Evolutionary conservation across 2,113 vertebrate genomes (phyloP).

Genomic region (Neofelis nebulosa): DNA sequence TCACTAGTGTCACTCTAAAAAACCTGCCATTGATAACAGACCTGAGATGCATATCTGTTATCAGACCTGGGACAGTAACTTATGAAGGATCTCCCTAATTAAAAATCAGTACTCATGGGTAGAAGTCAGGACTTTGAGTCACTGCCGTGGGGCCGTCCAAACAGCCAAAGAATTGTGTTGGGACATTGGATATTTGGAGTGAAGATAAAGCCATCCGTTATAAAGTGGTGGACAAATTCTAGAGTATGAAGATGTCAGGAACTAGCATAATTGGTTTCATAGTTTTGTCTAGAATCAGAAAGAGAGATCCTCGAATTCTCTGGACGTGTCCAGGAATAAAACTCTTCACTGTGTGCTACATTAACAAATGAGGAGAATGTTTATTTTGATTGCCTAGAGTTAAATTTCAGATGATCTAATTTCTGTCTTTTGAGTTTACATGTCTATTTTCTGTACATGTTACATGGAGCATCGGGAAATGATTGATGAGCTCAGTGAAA

Average conservation of each 20-base stretch:
- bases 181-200: background rate
- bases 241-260: background rate
- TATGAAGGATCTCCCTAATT: background rate
- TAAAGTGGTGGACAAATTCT: background rate
- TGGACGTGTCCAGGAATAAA: background rate
- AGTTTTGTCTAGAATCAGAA: background rate
- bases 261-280: background rate
- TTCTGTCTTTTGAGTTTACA: background rate
- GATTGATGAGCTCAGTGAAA: background rate
- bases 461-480: background rate
- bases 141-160: background rate
- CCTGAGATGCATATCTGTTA: background rate
- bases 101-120: background rate
- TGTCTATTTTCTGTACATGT: background rate
- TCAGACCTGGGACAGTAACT: background rate
- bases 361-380: background rate
- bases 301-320: background rate
- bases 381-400: background rate
- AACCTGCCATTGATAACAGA: background rate
- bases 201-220: background rate
- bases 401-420: background rate
- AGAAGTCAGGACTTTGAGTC: background rate
- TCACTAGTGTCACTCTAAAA: background rate
- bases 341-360: background rate
- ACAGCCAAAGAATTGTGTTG: background rate